Conservation (phyloP, 2,888 invertebrate species). For the Cinara cedri region DNA sequence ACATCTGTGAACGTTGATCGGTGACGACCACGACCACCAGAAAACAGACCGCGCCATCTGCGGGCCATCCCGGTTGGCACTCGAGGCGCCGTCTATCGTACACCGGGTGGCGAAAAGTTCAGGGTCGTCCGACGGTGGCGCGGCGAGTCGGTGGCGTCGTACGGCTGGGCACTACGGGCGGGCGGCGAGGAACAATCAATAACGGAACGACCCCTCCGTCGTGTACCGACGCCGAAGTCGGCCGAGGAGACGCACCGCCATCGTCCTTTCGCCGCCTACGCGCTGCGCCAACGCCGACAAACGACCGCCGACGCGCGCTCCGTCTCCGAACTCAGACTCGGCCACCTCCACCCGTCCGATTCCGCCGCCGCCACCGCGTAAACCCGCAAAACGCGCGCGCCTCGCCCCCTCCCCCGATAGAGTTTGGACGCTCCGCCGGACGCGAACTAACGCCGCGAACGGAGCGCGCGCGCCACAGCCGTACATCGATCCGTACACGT, state of each 20-base stretch:
- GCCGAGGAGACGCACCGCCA: constrained; percentile 31
- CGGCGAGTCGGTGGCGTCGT: background rate
- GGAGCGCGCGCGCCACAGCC: constrained; percentile 37
- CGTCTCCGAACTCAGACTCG: background rate
- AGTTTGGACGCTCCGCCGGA: background rate
- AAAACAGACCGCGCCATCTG: background rate
- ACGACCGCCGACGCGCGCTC: constrained; percentile 15
- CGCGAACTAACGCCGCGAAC: constrained; percentile 32
- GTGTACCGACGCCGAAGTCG: constrained; percentile 12
- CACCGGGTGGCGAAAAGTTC: constrained; percentile 36
- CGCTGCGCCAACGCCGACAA: background rate
- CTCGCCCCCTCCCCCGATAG: constrained; percentile 14
- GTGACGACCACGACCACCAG: background rate
- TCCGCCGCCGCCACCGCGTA: background rate
- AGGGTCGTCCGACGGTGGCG: constrained; percentile 33
- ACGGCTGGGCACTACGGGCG: background rate
- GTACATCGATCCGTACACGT: constrained; percentile 53
- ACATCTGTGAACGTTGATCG: background rate
- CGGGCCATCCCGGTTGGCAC: background rate
- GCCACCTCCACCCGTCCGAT: background rate
- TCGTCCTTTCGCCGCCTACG: constrained; percentile 16
- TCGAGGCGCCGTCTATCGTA: background rate
- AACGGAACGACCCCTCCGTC: constrained; percentile 26
- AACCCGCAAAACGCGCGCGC: constrained; percentile 34
- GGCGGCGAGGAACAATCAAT: constrained; percentile 41